A percentile compares a stretch with the other conserved stretches of the same genome.
Evolutionary conservation across 1,140 invertebrate species (phyloP).

Genomic region (Polypedilum vanderplanki): DNA sequence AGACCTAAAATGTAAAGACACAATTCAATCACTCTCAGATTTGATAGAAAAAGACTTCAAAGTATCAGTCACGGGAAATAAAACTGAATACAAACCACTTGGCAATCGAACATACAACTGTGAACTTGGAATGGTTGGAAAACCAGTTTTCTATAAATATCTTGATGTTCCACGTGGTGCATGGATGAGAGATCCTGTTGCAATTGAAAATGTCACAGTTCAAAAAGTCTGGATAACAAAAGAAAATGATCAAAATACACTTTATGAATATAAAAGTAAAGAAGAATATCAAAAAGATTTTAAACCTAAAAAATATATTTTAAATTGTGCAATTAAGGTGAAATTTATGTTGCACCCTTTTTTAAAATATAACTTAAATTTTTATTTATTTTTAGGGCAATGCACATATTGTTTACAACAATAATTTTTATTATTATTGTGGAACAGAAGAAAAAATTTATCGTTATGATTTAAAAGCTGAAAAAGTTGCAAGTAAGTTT

Average conservation of each 20-base stretch:
- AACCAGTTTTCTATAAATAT: conserved; percentile 78
- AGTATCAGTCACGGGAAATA: conserved; percentile 51
- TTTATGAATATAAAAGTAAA: conserved; percentile 74
- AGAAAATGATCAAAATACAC: conserved; percentile 59
- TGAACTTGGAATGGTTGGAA: conserved; percentile 80
- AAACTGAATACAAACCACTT: conserved; percentile 47
- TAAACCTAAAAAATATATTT: conserved; percentile 42
- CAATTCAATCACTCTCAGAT: conserved; percentile 49
- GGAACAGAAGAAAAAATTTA: conserved; percentile 55
- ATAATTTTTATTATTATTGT: conserved; percentile 85
- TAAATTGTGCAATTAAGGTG: conserved; percentile 41
- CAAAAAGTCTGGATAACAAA: conserved; percentile 80
- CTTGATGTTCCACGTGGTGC: conserved; percentile 68
- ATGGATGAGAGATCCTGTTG: conserved; percentile 77
- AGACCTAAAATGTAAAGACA: conserved; percentile 52
- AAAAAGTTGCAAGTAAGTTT: conserved; percentile 31
- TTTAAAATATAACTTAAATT: no score
- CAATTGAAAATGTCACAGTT: conserved; percentile 50
- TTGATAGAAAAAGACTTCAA: conserved; percentile 47
- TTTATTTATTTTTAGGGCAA: conserved; percentile 68
- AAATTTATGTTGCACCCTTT: conserved; percentile 7
- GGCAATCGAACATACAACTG: conserved; percentile 65
- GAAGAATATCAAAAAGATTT: conserved; percentile 55
- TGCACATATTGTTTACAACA: conserved; percentile 81
- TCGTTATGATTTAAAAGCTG: conserved; percentile 51